These are phyloP conservation scores for Leucophenga montana DNA, from an alignment of 2,888 invertebrate species.

Conservation along the genomic window DNA sequence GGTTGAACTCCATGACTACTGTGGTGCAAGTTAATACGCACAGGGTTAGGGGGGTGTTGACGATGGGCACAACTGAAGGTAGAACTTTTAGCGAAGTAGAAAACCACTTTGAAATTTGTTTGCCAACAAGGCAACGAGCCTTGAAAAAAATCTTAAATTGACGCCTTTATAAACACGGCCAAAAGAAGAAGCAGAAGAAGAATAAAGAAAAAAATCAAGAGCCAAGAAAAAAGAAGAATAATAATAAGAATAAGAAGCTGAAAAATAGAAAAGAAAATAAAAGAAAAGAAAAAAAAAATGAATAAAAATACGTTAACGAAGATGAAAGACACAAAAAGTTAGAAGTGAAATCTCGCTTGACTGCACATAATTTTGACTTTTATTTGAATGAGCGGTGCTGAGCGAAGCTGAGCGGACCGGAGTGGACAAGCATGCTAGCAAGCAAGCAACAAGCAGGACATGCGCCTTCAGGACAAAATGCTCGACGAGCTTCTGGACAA, in stretches of 20 bases:
- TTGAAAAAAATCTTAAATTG: conserved; percentile 7
- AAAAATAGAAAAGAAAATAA: too few relatives aligned
- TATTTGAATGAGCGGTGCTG: background rate
- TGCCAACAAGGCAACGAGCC: conserved; percentile 10
- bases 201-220: too few relatives aligned
- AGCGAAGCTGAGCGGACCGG: background rate
- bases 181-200: background rate
- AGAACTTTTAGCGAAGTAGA: conserved; percentile 9
- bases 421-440: too few relatives aligned
- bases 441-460: too few relatives aligned
- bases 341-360: background rate
- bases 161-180: background rate
- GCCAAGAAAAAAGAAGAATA: too few relatives aligned
- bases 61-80: too few relatives aligned
- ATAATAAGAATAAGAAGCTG: background rate
- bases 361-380: conserved; percentile 2
- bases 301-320: background rate
- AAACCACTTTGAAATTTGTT: conserved; percentile 25
- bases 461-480: too few relatives aligned
- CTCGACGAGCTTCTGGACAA: background rate
- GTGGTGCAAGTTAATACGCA: too few relatives aligned
- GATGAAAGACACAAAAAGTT: background rate
- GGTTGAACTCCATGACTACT: too few relatives aligned
- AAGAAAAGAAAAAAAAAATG: background rate
- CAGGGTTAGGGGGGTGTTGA: too few relatives aligned